These are phyloP conservation scores for Serilophus lunatus DNA, from an alignment of 2,113 vertebrate genomes.

Conservation along the genomic window DNA sequence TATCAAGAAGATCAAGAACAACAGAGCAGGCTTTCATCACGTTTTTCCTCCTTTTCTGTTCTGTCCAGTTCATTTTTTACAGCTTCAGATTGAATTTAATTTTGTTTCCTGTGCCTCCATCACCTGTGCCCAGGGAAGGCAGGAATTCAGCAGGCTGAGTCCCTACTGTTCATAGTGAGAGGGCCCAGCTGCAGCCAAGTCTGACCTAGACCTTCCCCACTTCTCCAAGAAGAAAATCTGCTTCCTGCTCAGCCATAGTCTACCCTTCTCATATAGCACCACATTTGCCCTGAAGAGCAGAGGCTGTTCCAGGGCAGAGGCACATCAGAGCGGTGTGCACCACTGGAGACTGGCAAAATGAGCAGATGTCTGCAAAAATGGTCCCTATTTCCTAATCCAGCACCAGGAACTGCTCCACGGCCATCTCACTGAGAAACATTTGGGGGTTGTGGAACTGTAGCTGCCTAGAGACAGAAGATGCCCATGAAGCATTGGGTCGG, in stretches of 20 bases:
- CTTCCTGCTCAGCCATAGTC: neutral
- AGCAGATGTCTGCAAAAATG: neutral
- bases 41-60: neutral
- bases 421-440: neutral
- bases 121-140: neutral
- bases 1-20: neutral
- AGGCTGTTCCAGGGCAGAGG: neutral
- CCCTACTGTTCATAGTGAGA: neutral
- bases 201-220: neutral
- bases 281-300: fast-evolving
- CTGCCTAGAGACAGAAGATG: neutral
- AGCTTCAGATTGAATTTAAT: neutral
- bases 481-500: neutral
- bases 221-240: neutral
- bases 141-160: neutral
- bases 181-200: neutral
- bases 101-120: neutral
- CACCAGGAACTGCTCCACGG: neutral
- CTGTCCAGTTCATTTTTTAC: neutral
- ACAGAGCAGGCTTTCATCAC: neutral
- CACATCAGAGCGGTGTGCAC: neutral
- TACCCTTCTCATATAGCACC: neutral
- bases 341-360: neutral
- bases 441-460: neutral
- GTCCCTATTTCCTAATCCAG: neutral